Evolutionary conservation across 1,140 invertebrate species (phyloP).

Genomic region (Plectrocnemia conspersa): DNA sequence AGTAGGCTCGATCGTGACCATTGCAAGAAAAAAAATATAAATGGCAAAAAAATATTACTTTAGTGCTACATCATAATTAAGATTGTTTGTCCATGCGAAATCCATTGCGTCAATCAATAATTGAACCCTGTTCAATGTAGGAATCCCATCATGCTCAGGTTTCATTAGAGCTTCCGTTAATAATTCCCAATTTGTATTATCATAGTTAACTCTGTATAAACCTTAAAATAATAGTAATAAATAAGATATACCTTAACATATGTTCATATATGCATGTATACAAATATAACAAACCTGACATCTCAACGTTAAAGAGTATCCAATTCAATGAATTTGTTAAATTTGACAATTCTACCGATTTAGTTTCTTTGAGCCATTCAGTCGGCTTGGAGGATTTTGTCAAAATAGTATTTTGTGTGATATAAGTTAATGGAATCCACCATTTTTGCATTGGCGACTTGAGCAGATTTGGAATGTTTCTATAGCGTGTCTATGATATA

Average conservation of each 20-base stretch:
- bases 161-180: constrained; percentile 55
- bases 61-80: constrained; percentile 65
- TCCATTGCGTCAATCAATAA: constrained; percentile 74
- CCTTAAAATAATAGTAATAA: too few species aligned
- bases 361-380: constrained; percentile 54
- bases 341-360: constrained; percentile 38
- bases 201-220: constrained; percentile 75
- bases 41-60: too few species aligned
- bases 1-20: too few species aligned
- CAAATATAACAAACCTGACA: too few species aligned
- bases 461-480: constrained; percentile 1
- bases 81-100: constrained; percentile 62
- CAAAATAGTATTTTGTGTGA: background rate
- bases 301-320: constrained; percentile 60
- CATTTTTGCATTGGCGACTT: constrained; percentile 40
- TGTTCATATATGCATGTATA: too few species aligned
- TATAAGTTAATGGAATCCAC: constrained; percentile 54
- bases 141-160: constrained; percentile 53
- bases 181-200: constrained; percentile 63
- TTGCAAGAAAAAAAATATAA: too few species aligned
- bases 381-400: constrained; percentile 44
- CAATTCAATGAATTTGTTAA: constrained; percentile 49
- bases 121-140: constrained; percentile 71
- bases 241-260: too few species aligned
- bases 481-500: background rate